Evolutionary conservation across 2,797 vertebrate species (phyloP).

Genomic region (Macropus fuliginosus): DNA sequence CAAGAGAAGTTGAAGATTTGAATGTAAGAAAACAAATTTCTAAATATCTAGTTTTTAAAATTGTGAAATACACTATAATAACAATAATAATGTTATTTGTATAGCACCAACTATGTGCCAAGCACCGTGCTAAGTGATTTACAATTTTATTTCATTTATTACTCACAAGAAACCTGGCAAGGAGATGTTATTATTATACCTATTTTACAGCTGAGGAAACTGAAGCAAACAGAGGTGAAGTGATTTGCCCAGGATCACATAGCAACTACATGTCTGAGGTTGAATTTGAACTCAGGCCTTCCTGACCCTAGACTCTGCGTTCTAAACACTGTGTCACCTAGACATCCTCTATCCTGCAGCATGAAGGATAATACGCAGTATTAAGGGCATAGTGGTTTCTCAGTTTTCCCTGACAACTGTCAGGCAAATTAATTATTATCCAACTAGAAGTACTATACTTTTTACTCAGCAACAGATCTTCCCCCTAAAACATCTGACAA

Average conservation of each 20-base stretch:
- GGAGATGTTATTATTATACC: neutral
- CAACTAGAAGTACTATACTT: slow-evolving; percentile 3
- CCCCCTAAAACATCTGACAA: neutral
- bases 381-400: neutral
- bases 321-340: neutral
- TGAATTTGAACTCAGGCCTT: neutral
- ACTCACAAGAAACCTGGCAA: neutral
- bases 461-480: neutral
- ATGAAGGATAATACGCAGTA: neutral
- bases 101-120: neutral
- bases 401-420: neutral
- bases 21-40: neutral
- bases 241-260: neutral
- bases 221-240: neutral
- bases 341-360: neutral
- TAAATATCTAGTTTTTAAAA: neutral
- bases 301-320: neutral
- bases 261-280: neutral
- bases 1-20: neutral
- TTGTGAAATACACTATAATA: neutral
- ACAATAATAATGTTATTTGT: neutral
- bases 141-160: neutral
- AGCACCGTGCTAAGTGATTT: neutral
- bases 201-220: neutral
- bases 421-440: neutral